Percentiles rank a stretch among this genome's conserved stretches.
Evolutionary conservation across 2,888 invertebrate species (phyloP).

Genomic region (Nomada lathburiana): DNA sequence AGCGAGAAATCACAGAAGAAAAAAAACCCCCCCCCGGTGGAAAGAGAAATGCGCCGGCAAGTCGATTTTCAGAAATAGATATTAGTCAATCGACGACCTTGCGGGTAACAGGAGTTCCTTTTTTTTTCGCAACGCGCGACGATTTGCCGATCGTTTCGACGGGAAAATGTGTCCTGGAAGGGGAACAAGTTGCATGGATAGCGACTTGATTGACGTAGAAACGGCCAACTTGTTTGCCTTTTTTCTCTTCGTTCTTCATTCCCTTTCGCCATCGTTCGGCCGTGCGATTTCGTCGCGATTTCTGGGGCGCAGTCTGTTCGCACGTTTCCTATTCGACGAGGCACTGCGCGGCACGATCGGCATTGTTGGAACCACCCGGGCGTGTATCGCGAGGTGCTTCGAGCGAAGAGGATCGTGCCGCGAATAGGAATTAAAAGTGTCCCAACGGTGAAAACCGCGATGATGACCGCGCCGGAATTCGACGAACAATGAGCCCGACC

Average conservation of each 20-base stretch:
- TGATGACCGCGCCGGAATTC: constrained; percentile 23
- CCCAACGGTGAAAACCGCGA: constrained; percentile 40
- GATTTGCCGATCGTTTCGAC: background rate
- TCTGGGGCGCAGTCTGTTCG: background rate
- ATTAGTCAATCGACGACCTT: constrained; percentile 16
- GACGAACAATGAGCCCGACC: constrained; percentile 20
- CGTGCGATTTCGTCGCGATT: background rate
- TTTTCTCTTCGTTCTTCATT: background rate
- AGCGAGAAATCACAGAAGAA: background rate
- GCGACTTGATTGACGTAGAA: constrained; percentile 21
- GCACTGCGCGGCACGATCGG: background rate
- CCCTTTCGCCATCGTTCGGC: background rate
- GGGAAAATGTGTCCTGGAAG: constrained; percentile 10
- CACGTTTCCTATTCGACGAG: background rate
- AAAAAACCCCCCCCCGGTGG: background rate
- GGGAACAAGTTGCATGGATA: background rate
- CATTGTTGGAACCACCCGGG: background rate
- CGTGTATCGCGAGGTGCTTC: constrained; percentile 12
- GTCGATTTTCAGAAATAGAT: constrained; percentile 26
- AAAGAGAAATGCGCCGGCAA: constrained; percentile 2
- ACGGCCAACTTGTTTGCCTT: background rate
- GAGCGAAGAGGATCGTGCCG: constrained; percentile 40
- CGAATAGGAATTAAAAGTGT: constrained; percentile 49
- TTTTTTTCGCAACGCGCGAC: constrained; percentile 17
- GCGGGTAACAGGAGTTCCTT: background rate